phyloP scores from a whole-genome alignment of 2,113 vertebrate species.

The Oceanodroma tethys region DNA sequence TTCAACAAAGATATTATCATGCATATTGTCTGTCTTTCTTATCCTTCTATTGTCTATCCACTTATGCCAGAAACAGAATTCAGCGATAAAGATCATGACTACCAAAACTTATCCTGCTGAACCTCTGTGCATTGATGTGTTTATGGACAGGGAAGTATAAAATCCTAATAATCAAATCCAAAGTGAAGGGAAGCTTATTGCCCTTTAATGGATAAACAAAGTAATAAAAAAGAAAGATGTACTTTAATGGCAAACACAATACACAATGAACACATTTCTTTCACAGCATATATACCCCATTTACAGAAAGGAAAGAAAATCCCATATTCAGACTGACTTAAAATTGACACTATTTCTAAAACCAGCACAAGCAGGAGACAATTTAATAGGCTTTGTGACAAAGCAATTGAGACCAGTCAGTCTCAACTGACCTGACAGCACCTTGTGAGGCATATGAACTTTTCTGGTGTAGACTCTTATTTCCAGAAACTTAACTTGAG shows the following conservation, averaged over 20 bases:
- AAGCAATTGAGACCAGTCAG: not conserved
- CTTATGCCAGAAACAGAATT: not conserved
- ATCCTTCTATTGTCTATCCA: not conserved
- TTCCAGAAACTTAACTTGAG: not conserved
- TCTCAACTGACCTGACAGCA: not conserved
- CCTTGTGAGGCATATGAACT: not conserved
- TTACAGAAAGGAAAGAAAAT: not conserved
- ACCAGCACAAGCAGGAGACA: not conserved
- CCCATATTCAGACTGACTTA: not conserved
- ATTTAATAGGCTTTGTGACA: not conserved
- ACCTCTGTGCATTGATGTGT: not conserved
- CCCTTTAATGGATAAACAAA: not conserved
- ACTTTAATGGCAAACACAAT: not conserved
- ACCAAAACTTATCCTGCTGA: not conserved
- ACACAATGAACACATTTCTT: not conserved
- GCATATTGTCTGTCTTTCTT: not conserved
- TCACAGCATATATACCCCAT: not conserved
- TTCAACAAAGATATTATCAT: not conserved
- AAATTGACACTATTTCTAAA: not conserved
- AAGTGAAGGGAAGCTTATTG: not conserved
- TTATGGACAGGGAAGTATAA: not conserved
- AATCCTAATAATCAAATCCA: not conserved
- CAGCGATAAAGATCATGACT: not conserved
- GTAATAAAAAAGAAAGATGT: not conserved
- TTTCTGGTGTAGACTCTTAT: not conserved